Evolutionary conservation across 2,888 invertebrate genomes (phyloP), one percentile per base, ranked within the genome.

Genomic region (Operophtera brumata): DNA sequence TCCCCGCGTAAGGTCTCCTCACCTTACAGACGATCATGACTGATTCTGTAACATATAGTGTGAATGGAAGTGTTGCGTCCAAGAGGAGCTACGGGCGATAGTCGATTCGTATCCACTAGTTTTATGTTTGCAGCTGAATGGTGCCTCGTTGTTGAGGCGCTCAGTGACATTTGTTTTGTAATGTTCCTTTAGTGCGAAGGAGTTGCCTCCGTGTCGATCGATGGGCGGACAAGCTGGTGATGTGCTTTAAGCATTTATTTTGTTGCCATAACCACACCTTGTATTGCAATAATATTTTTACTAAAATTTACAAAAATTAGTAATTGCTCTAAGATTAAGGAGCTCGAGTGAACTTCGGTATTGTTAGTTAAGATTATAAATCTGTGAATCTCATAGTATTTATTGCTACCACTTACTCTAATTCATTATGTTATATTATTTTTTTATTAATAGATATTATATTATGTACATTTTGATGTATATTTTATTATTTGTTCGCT

Each of bases 1-100:
- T 94, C 83, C 94, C 94, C 69, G 94, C 94, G 94, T 94, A 94
- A 94, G 91, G 90, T 77, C 80, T 70, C 65, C 71, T 73, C 67
- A 67, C 75, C 77, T 66, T 69, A 70, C 82, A 80, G 84, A 78
- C 77, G 81, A 79, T 82, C 81, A 78, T 86, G 89, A 90, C 89
- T 90, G 89, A 88, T 82, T 82, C 84, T 90, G 88, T 90, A 90
- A 82, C 86, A 87, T 87, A 88, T 87, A 89, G 89, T 88, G 89
- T 88, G 88, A 88, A 78, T 77, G 84, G 77, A 82, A 86, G 87
- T 87, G 87, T 88, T 86, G 78, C 84, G 86, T 85, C 86, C 86
- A 81, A 57, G 72, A 54, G 83, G 83, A 82, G 78, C 80, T 77
- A 78, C 81, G 84, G 78, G 70, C 82, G 77, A 79, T 84, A 83